Evolutionary conservation across 2,888 invertebrate species (phyloP), one percentile per base, ranked within the genome.

Genomic region (Drosophila greeni): DNA sequence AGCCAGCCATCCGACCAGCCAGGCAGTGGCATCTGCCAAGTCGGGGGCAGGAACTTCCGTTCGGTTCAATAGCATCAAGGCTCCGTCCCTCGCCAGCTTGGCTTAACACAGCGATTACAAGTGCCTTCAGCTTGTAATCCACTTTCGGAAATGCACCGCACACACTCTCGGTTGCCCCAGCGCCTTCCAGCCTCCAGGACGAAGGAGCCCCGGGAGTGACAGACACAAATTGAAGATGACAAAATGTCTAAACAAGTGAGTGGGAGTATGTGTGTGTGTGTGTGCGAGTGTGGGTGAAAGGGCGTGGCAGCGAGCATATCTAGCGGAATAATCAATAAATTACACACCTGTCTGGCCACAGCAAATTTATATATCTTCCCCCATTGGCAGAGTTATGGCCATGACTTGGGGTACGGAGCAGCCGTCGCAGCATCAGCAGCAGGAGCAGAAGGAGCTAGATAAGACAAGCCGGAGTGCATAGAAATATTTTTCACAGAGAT

Each of bases 291-390:
- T 52, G 26, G 29, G 31, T 31, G 45, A 31, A 43, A 37, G 61
- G 70, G 60, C 51, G 52, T 69, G 49, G 65, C 55, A 43, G 43
- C 60, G 45, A 71, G 70, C 66, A 73, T 75, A 80, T 80, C 84
- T 81, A 82, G 77, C 69, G 74, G 76, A 86, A 86, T 87, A 86
- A 86, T 86, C 86, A 86, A 87, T 87, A 86, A 86, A 86, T 86
- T 87, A 86, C 85, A 87, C 86, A 86, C 87, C 87, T 87, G 85
- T 86, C 86, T 86, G 87, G 75, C 73, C 85, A 77, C 81, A 81
- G 77, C 61, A 77, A 82, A 79, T 76, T 72, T 72, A 53, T 72
- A 72, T 53, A 36, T 58, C 49, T 42, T 39, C 47, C 29, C 52
- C 23, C 34, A 40, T 56, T 47, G 18, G 59, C 62, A 56, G 59